These are phyloP conservation scores for Cheilosia pagana DNA, from an alignment of 2,888 invertebrate species.

Conservation along the genomic window DNA sequence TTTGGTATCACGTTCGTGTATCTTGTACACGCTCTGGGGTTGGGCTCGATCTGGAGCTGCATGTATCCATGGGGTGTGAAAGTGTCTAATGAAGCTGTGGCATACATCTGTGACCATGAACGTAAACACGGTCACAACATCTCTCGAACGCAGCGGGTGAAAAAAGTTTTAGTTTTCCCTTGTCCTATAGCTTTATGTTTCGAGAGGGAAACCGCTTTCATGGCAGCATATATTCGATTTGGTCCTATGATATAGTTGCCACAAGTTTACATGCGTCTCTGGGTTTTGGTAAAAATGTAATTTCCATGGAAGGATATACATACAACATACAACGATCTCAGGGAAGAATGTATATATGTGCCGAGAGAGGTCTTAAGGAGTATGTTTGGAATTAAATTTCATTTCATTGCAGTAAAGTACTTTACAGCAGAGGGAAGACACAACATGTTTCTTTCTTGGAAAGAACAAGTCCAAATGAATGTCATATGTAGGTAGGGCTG, in stretches of 20 bases:
- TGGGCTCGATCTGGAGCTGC: constrained; percentile 30
- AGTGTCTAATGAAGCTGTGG: constrained; percentile 67
- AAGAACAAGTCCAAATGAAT: too few species aligned
- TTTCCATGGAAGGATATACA: constrained; percentile 28
- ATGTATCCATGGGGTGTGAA: constrained; percentile 65
- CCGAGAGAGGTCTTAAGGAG: too few species aligned
- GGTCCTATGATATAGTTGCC: constrained; percentile 69
- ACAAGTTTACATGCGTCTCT: constrained; percentile 64
- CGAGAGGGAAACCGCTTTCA: constrained; percentile 49
- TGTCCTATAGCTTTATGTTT: neutral
- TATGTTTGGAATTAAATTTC: too few species aligned
- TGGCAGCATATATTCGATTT: constrained; percentile 69
- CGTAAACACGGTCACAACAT: constrained; percentile 56
- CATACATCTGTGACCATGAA: constrained; percentile 72
- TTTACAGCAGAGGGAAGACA: too few species aligned
- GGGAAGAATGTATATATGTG: too few species aligned
- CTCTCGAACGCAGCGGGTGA: neutral
- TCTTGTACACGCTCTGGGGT: constrained; percentile 32
- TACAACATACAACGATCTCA: neutral
- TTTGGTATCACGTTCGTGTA: constrained; percentile 69
- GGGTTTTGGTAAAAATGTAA: constrained; percentile 45
- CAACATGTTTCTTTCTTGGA: too few species aligned
- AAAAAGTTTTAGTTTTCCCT: constrained; percentile 29
- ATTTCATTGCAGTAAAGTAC: too few species aligned
- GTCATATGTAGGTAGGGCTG: too few species aligned